Conservation (phyloP, 2,797 vertebrate species). For the Sarcoramphus papa region DNA sequence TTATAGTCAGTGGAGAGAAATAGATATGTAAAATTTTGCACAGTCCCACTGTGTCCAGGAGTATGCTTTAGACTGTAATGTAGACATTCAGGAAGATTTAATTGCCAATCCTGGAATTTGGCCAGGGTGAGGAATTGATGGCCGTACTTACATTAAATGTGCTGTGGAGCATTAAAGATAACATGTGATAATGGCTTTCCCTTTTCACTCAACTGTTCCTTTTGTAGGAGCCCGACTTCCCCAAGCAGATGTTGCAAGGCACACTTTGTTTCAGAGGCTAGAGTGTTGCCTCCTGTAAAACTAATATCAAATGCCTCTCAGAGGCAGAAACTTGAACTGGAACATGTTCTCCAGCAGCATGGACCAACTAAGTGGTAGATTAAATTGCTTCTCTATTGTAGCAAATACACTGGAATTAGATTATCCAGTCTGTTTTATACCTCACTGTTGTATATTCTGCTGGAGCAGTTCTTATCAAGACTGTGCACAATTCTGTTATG, state of each 20-base stretch:
- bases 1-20: conserved; percentile 20
- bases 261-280: background rate
- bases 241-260: background rate
- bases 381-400: background rate
- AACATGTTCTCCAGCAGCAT: background rate
- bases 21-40: background rate
- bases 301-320: background rate
- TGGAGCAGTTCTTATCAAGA: background rate
- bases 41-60: background rate
- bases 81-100: conserved; percentile 3
- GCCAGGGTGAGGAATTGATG: conserved; percentile 19
- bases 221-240: background rate
- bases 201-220: background rate
- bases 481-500: background rate
- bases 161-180: conserved; percentile 8
- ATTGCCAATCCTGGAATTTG: conserved; percentile 10
- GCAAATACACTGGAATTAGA: background rate
- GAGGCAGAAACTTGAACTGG: background rate
- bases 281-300: background rate
- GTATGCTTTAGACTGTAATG: background rate
- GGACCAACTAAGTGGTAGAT: background rate
- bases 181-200: background rate
- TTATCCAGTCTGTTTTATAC: background rate
- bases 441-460: background rate
- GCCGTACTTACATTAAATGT: background rate